Conservation (phyloP, 2,888 invertebrate species). For the Netelia fuscicornis region DNA sequence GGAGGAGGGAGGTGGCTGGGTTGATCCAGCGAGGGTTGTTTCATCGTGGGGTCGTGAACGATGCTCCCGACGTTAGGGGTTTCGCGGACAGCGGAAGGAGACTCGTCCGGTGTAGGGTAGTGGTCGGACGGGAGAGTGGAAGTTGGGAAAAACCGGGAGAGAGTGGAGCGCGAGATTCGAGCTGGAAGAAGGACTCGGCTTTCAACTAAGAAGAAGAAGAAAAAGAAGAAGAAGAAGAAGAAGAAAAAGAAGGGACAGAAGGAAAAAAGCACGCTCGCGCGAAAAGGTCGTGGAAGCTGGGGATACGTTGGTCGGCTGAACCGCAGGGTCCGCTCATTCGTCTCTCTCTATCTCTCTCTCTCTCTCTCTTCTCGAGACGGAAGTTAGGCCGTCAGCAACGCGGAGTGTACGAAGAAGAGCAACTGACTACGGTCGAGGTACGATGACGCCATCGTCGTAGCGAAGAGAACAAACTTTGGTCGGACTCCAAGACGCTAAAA, state of each 20-base stretch:
- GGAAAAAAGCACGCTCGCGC: slow-evolving; percentile 60
- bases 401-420: slow-evolving; percentile 47
- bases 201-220: slow-evolving; percentile 65
- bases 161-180: slow-evolving; percentile 56
- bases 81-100: slow-evolving; percentile 44
- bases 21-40: slow-evolving; percentile 53
- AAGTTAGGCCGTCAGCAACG: slow-evolving; percentile 79
- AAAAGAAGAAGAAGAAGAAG: slow-evolving; percentile 54
- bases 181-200: slow-evolving; percentile 73
- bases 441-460: slow-evolving; percentile 45
- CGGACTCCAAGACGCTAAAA: slow-evolving; percentile 81
- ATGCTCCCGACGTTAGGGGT: slow-evolving; percentile 52
- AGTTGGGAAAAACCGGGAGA: slow-evolving; percentile 58
- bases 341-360: slow-evolving; percentile 77
- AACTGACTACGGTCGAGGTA: slow-evolving; percentile 45
- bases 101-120: slow-evolving; percentile 45
- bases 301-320: slow-evolving; percentile 60
- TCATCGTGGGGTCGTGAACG: slow-evolving; percentile 51
- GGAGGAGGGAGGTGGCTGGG: slow-evolving; percentile 24
- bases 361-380: slow-evolving; percentile 74
- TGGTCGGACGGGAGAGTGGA: slow-evolving; percentile 52
- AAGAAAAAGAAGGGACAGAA: slow-evolving; percentile 28
- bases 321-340: slow-evolving; percentile 74
- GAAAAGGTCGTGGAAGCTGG: slow-evolving; percentile 62
- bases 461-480: slow-evolving; percentile 79